A percentile compares a stretch with the other conserved stretches of the same genome.
Conservation (phyloP, 2,797 vertebrate species). For the Semotilus atromaculatus region DNA sequence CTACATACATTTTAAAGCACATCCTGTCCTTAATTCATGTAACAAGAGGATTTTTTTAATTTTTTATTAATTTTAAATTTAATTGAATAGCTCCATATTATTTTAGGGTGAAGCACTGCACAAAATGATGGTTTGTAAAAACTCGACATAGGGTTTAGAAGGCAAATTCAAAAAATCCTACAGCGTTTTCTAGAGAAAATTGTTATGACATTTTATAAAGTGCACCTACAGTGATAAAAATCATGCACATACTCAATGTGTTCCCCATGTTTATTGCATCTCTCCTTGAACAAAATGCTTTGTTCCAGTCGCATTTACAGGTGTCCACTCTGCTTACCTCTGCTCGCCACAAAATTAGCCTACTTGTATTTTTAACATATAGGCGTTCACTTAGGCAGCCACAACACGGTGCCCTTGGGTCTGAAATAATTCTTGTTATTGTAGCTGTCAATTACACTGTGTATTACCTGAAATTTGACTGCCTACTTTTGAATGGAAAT, state of each 20-base stretch:
- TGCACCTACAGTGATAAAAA: slow-evolving; percentile 39
- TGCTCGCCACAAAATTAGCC: slow-evolving; percentile 56
- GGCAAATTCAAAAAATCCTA: background rate
- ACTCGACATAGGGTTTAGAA: slow-evolving; percentile 12
- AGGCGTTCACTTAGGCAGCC: slow-evolving; percentile 53
- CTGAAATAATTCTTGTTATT: slow-evolving; percentile 68
- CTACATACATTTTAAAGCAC: background rate
- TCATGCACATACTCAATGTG: slow-evolving; percentile 43
- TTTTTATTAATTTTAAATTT: too few species aligned
- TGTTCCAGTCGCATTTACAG: slow-evolving; percentile 60
- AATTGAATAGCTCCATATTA: background rate
- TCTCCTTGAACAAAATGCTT: slow-evolving; percentile 66
- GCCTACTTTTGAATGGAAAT: slow-evolving; percentile 67
- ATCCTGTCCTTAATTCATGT: background rate
- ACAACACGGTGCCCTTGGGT: slow-evolving; percentile 59
- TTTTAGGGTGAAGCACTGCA: background rate
- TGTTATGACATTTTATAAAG: slow-evolving; percentile 35
- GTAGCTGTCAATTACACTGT: slow-evolving; percentile 65
- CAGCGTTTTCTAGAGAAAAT: slow-evolving; percentile 29
- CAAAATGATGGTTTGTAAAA: background rate
- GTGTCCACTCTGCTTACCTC: slow-evolving; percentile 61
- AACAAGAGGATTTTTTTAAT: background rate
- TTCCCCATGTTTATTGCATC: slow-evolving; percentile 61
- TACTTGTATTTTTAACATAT: slow-evolving; percentile 66
- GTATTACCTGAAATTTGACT: slow-evolving; percentile 73